These are phyloP conservation scores for Aratinga solstitialis DNA, from an alignment of 2,797 vertebrate genomes.

Conservation along the genomic window DNA sequence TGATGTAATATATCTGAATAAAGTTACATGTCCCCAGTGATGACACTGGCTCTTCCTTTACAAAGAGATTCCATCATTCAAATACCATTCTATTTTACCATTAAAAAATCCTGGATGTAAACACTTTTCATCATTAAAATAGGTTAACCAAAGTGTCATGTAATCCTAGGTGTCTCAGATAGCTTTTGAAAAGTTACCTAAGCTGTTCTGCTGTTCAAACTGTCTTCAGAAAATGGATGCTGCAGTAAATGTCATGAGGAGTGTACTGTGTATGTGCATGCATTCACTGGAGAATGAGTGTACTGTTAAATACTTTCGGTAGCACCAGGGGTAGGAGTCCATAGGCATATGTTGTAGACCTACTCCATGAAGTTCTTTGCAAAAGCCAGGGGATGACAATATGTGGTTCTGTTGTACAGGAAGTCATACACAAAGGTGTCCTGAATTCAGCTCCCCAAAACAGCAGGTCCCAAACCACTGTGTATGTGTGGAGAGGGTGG, in stretches of 20 bases:
- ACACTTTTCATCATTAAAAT: background rate
- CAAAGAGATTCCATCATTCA: background rate
- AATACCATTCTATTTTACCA: background rate
- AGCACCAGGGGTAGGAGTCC: background rate
- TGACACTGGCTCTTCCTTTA: background rate
- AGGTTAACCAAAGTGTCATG: background rate
- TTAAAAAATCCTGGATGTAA: background rate
- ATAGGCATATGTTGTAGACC: background rate
- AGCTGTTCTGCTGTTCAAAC: background rate
- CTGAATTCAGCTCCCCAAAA: background rate
- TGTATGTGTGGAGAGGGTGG: background rate
- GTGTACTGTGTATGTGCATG: background rate
- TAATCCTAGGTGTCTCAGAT: background rate
- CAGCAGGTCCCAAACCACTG: background rate
- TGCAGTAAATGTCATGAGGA: background rate
- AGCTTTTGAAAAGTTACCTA: background rate
- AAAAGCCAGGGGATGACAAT: background rate
- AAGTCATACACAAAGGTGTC: background rate
- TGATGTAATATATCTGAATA: slow-evolving; percentile 17
- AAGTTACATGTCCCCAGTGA: background rate
- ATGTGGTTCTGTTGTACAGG: background rate
- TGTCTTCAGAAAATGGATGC: background rate
- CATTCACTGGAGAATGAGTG: background rate
- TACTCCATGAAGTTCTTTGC: background rate
- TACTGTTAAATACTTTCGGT: background rate